Evolutionary conservation across 1,140 invertebrate genomes (phyloP).

Genomic region (Drosophila carrolli): DNA sequence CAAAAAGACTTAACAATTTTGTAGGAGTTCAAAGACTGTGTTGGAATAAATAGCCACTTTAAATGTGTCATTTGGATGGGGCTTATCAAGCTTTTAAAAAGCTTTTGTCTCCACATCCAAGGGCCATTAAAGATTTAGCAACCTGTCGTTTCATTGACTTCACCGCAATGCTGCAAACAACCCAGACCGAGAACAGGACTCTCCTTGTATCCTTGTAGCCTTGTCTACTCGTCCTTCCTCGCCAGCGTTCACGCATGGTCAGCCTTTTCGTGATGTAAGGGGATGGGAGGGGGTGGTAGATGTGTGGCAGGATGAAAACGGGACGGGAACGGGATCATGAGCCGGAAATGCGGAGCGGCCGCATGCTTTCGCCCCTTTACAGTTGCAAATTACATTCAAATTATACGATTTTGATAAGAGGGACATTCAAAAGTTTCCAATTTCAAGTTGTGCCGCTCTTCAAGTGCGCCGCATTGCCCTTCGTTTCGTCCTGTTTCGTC

Average conservation of each 20-base stretch:
- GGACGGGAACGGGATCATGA: conserved; percentile 13
- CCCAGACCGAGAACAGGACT: not conserved
- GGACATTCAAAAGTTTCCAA: conserved; percentile 84
- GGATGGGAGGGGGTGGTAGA: not conserved
- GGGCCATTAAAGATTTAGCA: conserved; percentile 74
- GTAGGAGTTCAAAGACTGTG: too few species aligned
- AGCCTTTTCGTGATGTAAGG: conserved; percentile 21
- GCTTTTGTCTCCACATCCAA: conserved; percentile 56
- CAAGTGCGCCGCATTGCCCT: conserved; percentile 47
- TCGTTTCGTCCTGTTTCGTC: conserved; percentile 1
- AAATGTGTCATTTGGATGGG: not conserved
- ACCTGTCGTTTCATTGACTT: conserved; percentile 77
- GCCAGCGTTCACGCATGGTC: conserved; percentile 42
- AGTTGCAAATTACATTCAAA: conserved; percentile 84
- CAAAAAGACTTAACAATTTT: too few species aligned
- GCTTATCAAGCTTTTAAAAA: conserved; percentile 35
- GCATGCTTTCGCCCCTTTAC: conserved; percentile 65
- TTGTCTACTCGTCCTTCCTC: conserved; percentile 1
- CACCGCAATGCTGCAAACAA: conserved; percentile 70
- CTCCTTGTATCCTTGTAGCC: not conserved
- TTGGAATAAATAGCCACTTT: not conserved
- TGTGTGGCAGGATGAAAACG: too few species aligned
- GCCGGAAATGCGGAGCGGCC: conserved; percentile 19
- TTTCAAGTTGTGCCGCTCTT: conserved; percentile 81
- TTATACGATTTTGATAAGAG: conserved; percentile 84